Evolutionary conservation across 2,113 vertebrate species (phyloP).

Genomic region (Pan troglodytes): DNA sequence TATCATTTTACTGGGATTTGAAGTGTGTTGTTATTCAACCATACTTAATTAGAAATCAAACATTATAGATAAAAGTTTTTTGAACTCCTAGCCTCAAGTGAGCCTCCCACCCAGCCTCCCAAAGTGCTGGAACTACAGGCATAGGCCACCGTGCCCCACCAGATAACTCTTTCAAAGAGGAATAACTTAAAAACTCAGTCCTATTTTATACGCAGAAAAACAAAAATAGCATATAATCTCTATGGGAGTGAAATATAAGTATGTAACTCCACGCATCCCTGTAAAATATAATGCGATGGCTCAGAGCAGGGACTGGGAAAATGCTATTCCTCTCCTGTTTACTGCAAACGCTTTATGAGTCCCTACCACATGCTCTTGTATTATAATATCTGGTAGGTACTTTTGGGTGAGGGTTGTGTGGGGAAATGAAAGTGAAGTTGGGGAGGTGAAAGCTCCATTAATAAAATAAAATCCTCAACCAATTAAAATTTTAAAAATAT

Average conservation of each 20-base stretch:
- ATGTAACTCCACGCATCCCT: not conserved
- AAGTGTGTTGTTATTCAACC: not conserved
- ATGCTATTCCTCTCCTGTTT: not conserved
- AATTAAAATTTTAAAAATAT: not conserved
- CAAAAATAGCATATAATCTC: not conserved
- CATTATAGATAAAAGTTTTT: not conserved
- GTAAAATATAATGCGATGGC: not conserved
- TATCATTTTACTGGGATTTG: not conserved
- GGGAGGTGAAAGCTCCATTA: not conserved
- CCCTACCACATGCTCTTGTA: not conserved
- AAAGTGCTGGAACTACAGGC: no score
- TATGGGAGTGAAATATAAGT: not conserved
- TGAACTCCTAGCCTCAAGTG: not conserved
- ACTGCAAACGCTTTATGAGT: not conserved
- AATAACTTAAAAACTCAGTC: not conserved
- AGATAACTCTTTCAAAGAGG: not conserved
- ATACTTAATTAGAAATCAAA: not conserved
- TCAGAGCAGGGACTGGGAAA: not conserved
- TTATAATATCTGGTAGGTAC: not conserved
- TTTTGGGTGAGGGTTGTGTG: not conserved
- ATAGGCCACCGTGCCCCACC: no score
- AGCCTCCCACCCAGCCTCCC: no score
- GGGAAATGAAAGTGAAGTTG: not conserved
- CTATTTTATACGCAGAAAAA: not conserved
- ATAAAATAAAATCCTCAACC: not conserved